Evolutionary conservation across 2,888 invertebrate species (phyloP).

Genomic region (Drosophila monieri): DNA sequence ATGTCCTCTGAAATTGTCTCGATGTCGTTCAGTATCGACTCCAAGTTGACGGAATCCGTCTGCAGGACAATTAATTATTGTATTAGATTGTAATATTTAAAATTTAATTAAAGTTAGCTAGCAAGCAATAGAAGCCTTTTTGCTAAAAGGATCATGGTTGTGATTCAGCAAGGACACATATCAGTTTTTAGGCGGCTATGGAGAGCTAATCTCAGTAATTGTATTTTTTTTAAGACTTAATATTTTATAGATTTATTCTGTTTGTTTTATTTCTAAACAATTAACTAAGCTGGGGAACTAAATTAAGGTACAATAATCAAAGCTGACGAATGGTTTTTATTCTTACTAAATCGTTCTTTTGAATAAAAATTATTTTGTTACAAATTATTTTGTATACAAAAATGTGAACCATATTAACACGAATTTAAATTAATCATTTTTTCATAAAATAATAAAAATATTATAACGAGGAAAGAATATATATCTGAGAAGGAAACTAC

Average conservation of each 20-base stretch:
- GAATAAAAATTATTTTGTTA: too few species aligned
- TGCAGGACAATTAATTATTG: conserved; percentile 18
- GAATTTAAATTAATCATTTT: too few species aligned
- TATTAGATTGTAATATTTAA: neutral
- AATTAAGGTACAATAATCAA: neutral
- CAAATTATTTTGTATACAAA: too few species aligned
- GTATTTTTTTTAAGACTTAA: too few species aligned
- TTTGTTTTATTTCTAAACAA: neutral
- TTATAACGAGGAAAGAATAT: too few species aligned
- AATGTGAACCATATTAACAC: too few species aligned
- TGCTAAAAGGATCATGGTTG: neutral
- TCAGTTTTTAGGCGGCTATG: neutral
- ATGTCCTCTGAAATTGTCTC: conserved; percentile 86
- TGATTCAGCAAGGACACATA: neutral
- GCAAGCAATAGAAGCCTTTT: conserved; percentile 2
- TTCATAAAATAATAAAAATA: too few species aligned
- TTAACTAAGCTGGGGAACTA: neutral
- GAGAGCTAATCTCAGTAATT: neutral
- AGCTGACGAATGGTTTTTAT: neutral
- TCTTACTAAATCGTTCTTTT: neutral
- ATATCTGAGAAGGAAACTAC: too few species aligned
- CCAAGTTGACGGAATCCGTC: conserved; percentile 87
- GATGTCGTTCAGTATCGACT: conserved; percentile 88
- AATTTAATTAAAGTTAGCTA: neutral
- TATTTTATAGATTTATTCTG: neutral